Base-by-base conservation (phyloP, 1,140 invertebrate species). In the Cydia fagiglandana region DNA sequence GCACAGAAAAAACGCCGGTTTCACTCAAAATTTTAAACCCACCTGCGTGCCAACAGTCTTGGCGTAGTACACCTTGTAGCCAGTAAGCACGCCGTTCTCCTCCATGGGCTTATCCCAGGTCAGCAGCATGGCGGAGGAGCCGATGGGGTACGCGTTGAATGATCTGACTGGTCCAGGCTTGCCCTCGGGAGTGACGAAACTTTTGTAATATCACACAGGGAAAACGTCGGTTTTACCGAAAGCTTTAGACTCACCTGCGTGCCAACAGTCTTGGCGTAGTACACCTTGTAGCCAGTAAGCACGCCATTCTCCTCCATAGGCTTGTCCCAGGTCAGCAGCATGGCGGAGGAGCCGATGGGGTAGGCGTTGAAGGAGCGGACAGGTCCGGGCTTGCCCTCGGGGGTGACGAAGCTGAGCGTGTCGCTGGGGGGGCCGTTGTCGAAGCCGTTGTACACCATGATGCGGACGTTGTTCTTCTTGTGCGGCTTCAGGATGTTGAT, bases 251-350 rank as follows among this genome's bases (percentile, higher is more conserved):
- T 4, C 13, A 47, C 45, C 64, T 94, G 93, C 0, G 96, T 97
- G 47, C 95, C 95, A 66, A 95, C 95, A 0, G 99, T 96, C 82
- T 96, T 94, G 85, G 97, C 95, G 89, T 98, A 99, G 87, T 96
- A 97, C 82, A 99, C 97, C 87, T 96, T 96, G 90, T 99, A 99
- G 9, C 98, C 98, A 2, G 96, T 98, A 0, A 99, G 91, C 77
- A 97, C 94, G 30, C 99, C 99, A 93, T 99, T 99, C 17, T 97
- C 96, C 85, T 98, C 96, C 20, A 97, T 94, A 0, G 99, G 99
- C 86, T 96, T 96, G 85, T 98, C 96, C 99, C 99, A 99, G 73
- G 95, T 95, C 0, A 99, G 92, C 73, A 96, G 95, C 84, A 99
- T 95, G 13, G 97, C 97, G 20, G 97, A 98, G 0, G 97, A 97